These are phyloP conservation scores for Danio rerio DNA, from an alignment of 2,113 vertebrate genomes.

Conservation along the genomic window GRCz12tu NC_133179.1:22097501-22098000, in stretches of 20 bases:
- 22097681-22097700: conserved; percentile 81
- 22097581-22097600: conserved; percentile 90
- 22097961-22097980: too few relatives aligned
- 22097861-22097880: too few relatives aligned
- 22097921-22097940: too few relatives aligned
- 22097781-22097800: too few relatives aligned
- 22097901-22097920: too few relatives aligned
- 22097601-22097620: conserved; percentile 85
- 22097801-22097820: too few relatives aligned
- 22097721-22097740: too few relatives aligned
- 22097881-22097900: too few relatives aligned
- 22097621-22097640: conserved; percentile 85
- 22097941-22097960: too few relatives aligned
- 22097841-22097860: too few relatives aligned
- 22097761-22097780: neutral
- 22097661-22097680: conserved; percentile 79
- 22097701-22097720: conserved; percentile 40
- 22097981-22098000: too few relatives aligned
- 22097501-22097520: neutral
- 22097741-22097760: neutral
- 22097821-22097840: too few relatives aligned
- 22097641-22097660: conserved; percentile 81
- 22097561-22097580: conserved; percentile 89
- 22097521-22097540: neutral
- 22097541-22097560: neutral